Percentiles rank a stretch among this genome's conserved stretches.
phyloP scores from a whole-genome alignment of 1,140 invertebrate species.

The Euglossa dilemma region DNA sequence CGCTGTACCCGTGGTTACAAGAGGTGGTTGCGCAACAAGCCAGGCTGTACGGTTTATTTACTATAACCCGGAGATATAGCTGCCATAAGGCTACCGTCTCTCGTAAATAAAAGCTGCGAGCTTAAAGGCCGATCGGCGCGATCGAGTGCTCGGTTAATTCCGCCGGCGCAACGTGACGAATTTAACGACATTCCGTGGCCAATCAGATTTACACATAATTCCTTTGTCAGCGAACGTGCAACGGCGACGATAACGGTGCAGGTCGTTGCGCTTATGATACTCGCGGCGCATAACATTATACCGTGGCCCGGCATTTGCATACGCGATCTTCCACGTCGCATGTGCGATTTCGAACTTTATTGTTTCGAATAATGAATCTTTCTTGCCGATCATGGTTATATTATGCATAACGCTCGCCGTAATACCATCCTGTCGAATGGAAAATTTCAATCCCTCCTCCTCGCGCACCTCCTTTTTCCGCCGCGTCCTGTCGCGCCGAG shows the following conservation, averaged over 20 bases:
- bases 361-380: background rate
- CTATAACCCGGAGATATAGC: slow-evolving; percentile 29
- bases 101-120: slow-evolving; percentile 45
- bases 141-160: slow-evolving; percentile 56
- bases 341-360: background rate
- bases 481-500: too few relatives aligned
- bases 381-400: too few relatives aligned
- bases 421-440: background rate
- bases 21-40: background rate
- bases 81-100: slow-evolving; percentile 35
- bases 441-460: too few relatives aligned
- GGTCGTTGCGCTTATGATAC: slow-evolving; percentile 14
- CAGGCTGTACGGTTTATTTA: slow-evolving; percentile 25
- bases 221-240: slow-evolving; percentile 28
- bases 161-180: slow-evolving; percentile 57
- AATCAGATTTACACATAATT: slow-evolving; percentile 64
- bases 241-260: slow-evolving; percentile 59
- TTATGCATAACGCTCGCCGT: background rate
- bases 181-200: slow-evolving; percentile 63
- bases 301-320: background rate
- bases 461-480: too few relatives aligned
- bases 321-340: background rate
- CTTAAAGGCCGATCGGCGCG: slow-evolving; percentile 19
- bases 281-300: background rate
- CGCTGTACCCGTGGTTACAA: too few relatives aligned